Percentiles rank a stretch among this genome's conserved stretches.
Evolutionary conservation across 37 sponge, comb jelly and placozoan species (phyloP).

Genomic region (Spongilla lacustris): DNA sequence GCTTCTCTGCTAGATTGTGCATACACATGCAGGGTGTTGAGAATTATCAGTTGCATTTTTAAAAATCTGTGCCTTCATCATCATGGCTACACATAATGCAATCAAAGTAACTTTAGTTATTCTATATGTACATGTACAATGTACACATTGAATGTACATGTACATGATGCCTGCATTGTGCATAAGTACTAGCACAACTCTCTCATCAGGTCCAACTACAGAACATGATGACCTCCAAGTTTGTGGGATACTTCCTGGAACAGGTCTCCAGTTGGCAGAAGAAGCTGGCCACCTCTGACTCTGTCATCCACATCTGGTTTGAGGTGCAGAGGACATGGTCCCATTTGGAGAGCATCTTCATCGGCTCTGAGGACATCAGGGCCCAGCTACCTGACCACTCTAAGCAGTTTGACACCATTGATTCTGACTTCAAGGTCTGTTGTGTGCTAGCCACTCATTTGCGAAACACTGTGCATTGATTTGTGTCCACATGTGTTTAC

Average conservation of each 20-base stretch:
- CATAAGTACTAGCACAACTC: too few relatives aligned
- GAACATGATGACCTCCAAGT: slow-evolving; percentile 98
- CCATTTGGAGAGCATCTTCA: slow-evolving; percentile 98
- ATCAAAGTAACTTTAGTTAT: too few relatives aligned
- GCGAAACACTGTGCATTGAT: neutral
- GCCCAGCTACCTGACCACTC: slow-evolving; percentile 96
- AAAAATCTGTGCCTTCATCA: too few relatives aligned
- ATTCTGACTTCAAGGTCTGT: slow-evolving; percentile 88
- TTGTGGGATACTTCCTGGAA: slow-evolving; percentile 96
- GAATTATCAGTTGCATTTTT: too few relatives aligned
- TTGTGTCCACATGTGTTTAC: too few relatives aligned
- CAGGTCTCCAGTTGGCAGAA: slow-evolving; percentile 97
- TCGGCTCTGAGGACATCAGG: slow-evolving; percentile 98
- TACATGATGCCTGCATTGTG: too few relatives aligned
- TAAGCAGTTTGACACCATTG: slow-evolving; percentile 95
- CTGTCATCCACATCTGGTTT: slow-evolving; percentile 97
- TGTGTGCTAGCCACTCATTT: neutral
- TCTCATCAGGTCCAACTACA: slow-evolving; percentile 91
- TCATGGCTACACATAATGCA: too few relatives aligned
- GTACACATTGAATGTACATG: neutral
- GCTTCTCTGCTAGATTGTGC: neutral
- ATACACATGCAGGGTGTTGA: neutral
- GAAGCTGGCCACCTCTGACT: slow-evolving; percentile 93
- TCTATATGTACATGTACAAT: too few relatives aligned
- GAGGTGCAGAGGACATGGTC: slow-evolving; percentile 99